Conservation (phyloP, 2,888 invertebrate species). For the Oligia strigilis region DNA sequence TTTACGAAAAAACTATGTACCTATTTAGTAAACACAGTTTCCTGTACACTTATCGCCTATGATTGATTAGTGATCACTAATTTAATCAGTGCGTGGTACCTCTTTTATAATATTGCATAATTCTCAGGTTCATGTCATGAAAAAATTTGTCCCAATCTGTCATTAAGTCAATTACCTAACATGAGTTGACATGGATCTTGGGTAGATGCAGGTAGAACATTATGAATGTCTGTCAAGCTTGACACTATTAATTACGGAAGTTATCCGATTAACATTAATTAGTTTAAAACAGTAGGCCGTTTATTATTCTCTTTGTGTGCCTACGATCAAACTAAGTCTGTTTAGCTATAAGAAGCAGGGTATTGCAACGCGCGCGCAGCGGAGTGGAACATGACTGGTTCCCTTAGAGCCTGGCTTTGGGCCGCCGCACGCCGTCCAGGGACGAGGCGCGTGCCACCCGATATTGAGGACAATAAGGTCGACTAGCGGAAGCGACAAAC, state of each 20-base stretch:
- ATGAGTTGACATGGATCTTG: not conserved
- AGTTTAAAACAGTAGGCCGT: constrained; percentile 24
- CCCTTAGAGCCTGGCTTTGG: constrained; percentile 70
- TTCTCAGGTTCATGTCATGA: not conserved
- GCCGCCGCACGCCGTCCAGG: constrained; percentile 72
- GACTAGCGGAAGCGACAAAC: constrained; percentile 75
- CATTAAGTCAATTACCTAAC: not conserved
- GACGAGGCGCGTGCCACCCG: constrained; percentile 80
- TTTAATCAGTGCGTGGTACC: constrained; percentile 6
- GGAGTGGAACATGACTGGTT: constrained; percentile 87
- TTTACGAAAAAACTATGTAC: constrained; percentile 34
- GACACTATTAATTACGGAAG: constrained; percentile 31
- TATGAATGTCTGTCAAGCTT: constrained; percentile 14
- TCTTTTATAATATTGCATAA: not conserved
- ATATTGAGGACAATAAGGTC: constrained; percentile 80
- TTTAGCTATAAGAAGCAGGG: constrained; percentile 75
- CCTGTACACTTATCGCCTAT: constrained; percentile 18
- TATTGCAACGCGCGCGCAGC: constrained; percentile 79
- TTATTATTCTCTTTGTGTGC: constrained; percentile 59
- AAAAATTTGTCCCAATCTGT: constrained; percentile 6
- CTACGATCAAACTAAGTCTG: constrained; percentile 52
- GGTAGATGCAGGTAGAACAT: not conserved
- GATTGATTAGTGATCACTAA: not conserved
- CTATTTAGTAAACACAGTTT: constrained; percentile 51
- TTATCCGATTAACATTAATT: constrained; percentile 51